These are phyloP conservation scores for Apantesis nais DNA, from an alignment of 2,888 invertebrate species.

Conservation along the genomic window DNA sequence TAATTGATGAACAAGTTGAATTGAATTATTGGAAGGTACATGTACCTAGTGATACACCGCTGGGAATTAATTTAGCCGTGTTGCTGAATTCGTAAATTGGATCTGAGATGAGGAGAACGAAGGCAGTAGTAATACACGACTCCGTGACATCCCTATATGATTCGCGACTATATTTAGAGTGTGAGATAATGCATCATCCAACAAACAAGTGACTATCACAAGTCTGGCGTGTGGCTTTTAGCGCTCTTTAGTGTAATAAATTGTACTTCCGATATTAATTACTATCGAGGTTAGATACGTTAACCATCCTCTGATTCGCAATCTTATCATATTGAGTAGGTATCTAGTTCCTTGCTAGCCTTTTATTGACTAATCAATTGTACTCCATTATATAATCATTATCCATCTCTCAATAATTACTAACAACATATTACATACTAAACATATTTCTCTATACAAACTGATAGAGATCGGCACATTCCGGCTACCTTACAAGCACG, in stretches of 20 bases:
- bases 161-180: constrained; percentile 56
- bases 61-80: constrained; percentile 36
- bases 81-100: constrained; percentile 35
- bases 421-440: too few species aligned
- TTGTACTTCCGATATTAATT: neutral
- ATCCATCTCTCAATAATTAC: too few species aligned
- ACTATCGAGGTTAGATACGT: neutral
- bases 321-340: neutral
- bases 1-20: neutral
- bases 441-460: too few species aligned
- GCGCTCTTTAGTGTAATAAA: constrained; percentile 5
- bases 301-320: neutral
- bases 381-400: too few species aligned
- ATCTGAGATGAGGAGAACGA: constrained; percentile 1
- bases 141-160: constrained; percentile 40
- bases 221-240: constrained; percentile 34
- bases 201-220: constrained; percentile 71
- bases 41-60: constrained; percentile 17
- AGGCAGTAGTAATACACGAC: constrained; percentile 5
- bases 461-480: too few species aligned
- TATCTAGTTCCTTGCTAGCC: too few species aligned
- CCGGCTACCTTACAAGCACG: too few species aligned
- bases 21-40: constrained; percentile 10
- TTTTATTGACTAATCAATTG: too few species aligned
- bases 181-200: constrained; percentile 64